Conservation (phyloP, 1,140 invertebrate species). For the Leptinotarsa undecemlineata region DNA sequence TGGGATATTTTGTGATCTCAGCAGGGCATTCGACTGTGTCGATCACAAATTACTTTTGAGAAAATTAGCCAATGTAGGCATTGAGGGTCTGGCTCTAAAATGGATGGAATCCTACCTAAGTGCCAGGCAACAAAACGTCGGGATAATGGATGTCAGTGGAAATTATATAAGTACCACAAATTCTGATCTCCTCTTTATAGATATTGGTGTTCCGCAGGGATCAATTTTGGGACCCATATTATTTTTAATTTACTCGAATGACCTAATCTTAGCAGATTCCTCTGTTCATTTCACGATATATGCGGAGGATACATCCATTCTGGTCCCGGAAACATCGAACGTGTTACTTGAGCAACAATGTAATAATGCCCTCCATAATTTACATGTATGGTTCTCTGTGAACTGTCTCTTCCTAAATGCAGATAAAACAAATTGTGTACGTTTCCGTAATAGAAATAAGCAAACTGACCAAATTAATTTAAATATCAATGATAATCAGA, state of each 20-base stretch:
- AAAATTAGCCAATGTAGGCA: background rate
- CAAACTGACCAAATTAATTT: background rate
- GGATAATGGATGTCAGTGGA: background rate
- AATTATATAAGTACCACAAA: background rate
- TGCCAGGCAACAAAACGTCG: background rate
- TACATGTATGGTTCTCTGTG: no score
- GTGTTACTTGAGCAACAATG: background rate
- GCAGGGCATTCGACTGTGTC: background rate
- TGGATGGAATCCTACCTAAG: background rate
- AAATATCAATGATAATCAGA: background rate
- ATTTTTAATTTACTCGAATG: background rate
- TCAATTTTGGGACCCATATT: background rate
- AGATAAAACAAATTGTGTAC: background rate
- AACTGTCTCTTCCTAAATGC: no score
- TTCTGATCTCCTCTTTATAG: background rate
- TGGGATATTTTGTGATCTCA: background rate
- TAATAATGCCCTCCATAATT: background rate
- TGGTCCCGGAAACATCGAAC: background rate
- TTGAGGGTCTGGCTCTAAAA: background rate
- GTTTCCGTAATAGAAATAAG: background rate
- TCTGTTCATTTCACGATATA: background rate
- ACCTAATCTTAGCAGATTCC: background rate
- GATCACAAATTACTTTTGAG: background rate
- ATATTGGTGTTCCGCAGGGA: background rate
- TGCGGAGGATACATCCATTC: background rate